A percentile compares a stretch with the other conserved stretches of the same genome.
Evolutionary conservation across 2,888 invertebrate species (phyloP).

Genomic region (Orthosia gracilis): DNA sequence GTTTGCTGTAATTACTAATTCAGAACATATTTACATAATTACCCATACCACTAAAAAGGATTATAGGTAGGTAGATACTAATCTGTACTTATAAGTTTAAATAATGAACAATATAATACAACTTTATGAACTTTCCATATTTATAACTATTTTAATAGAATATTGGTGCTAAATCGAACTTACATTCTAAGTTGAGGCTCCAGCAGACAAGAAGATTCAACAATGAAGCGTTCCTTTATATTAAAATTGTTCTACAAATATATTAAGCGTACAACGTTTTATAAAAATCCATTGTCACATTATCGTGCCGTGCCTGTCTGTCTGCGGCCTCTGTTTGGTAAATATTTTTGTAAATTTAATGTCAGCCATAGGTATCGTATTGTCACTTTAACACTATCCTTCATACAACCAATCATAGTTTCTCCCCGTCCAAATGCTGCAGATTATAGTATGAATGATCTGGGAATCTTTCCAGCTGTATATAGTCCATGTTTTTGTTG

Average conservation of each 20-base stretch:
- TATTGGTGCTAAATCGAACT: background rate
- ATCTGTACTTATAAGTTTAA: slow-evolving; percentile 31
- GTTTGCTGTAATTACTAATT: background rate
- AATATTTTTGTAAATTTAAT: background rate
- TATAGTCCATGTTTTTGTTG: slow-evolving; percentile 97
- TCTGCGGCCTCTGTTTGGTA: background rate
- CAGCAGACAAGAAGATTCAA: background rate
- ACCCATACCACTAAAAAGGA: slow-evolving; percentile 38
- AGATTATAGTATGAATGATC: slow-evolving; percentile 98
- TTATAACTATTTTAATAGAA: background rate
- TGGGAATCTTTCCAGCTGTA: slow-evolving; percentile 97
- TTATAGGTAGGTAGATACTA: slow-evolving; percentile 17
- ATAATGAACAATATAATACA: slow-evolving; percentile 49
- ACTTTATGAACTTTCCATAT: background rate
- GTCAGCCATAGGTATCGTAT: background rate
- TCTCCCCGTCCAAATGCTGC: slow-evolving; percentile 96
- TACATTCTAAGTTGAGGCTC: background rate
- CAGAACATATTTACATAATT: slow-evolving; percentile 48
- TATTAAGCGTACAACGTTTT: background rate
- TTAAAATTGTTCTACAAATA: too few species aligned
- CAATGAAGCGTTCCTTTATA: background rate
- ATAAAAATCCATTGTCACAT: background rate
- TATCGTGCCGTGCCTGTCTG: background rate
- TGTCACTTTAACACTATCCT: background rate
- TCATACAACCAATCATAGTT: slow-evolving; percentile 79